phyloP scores from a whole-genome alignment of 2,888 invertebrate genomes.

The Nomada ferruginata region DNA sequence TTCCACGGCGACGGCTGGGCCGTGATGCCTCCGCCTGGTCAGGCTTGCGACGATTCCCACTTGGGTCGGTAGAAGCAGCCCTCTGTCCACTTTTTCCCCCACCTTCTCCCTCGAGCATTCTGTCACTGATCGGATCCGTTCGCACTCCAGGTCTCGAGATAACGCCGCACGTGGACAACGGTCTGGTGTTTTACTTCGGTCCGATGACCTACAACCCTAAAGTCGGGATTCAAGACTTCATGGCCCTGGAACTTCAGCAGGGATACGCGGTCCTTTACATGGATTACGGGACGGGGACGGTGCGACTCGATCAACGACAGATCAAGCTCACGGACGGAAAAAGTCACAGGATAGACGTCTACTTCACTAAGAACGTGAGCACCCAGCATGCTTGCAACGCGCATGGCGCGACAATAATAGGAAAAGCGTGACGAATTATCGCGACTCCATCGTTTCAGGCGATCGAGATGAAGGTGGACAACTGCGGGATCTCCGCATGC shows the following conservation, averaged over 20 bases:
- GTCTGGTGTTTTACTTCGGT: conserved; percentile 96
- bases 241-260: conserved; percentile 93
- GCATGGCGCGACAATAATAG: no score
- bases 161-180: conserved; percentile 90
- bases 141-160: conserved; percentile 87
- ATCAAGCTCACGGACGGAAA: conserved; percentile 93
- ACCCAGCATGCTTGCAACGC: no score
- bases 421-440: no score
- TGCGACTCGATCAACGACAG: conserved; percentile 88
- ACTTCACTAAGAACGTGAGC: conserved; percentile 84
- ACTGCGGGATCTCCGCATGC: conserved; percentile 89
- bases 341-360: conserved; percentile 92
- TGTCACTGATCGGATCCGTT: neutral
- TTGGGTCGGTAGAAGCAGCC: conserved; percentile 70
- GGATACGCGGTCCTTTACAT: conserved; percentile 94
- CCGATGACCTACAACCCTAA: conserved; percentile 89
- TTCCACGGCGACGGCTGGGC: conserved; percentile 97
- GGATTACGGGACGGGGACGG: conserved; percentile 94
- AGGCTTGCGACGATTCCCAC: conserved; percentile 93
- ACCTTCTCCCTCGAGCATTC: no score
- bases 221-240: conserved; percentile 92
- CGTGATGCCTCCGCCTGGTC: conserved; percentile 92
- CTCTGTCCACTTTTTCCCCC: neutral
- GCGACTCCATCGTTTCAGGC: conserved; percentile 77
- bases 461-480: conserved; percentile 92